A percentile compares a stretch with the other conserved stretches of the same genome.
These are phyloP conservation scores for Eonycteris spelaea DNA, from an alignment of 2,113 vertebrate genomes.

Conservation along the genomic window DNA sequence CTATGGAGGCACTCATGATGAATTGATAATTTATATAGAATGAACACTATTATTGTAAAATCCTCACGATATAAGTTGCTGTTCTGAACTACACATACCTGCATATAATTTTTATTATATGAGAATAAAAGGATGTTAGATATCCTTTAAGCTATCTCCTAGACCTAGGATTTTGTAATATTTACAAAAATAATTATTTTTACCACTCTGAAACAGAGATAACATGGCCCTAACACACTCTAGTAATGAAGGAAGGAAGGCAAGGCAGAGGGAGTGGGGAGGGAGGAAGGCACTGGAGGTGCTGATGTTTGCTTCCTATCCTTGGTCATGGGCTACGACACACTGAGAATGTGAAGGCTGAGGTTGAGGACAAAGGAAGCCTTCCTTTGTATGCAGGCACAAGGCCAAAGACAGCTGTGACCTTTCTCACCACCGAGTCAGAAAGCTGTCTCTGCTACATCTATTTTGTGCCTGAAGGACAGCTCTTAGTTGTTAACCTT, in stretches of 20 bases:
- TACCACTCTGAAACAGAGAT: neutral
- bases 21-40: neutral
- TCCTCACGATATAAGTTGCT: neutral
- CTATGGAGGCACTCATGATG: neutral
- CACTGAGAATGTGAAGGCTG: neutral
- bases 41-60: neutral
- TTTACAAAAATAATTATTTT: conserved; percentile 2
- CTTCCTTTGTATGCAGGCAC: neutral
- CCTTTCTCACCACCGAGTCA: neutral
- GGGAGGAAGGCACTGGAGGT: neutral
- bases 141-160: neutral
- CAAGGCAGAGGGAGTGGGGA: neutral
- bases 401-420: neutral
- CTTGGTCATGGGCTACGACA: neutral
- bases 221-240: neutral
- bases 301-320: neutral
- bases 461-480: neutral
- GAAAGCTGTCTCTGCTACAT: neutral
- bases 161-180: neutral
- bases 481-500: neutral
- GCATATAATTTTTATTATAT: neutral
- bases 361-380: neutral
- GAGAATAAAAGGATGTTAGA: neutral
- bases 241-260: neutral
- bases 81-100: neutral